phyloP scores from a whole-genome alignment of 1,140 invertebrate genomes.

The Pteromalus puparum region DNA sequence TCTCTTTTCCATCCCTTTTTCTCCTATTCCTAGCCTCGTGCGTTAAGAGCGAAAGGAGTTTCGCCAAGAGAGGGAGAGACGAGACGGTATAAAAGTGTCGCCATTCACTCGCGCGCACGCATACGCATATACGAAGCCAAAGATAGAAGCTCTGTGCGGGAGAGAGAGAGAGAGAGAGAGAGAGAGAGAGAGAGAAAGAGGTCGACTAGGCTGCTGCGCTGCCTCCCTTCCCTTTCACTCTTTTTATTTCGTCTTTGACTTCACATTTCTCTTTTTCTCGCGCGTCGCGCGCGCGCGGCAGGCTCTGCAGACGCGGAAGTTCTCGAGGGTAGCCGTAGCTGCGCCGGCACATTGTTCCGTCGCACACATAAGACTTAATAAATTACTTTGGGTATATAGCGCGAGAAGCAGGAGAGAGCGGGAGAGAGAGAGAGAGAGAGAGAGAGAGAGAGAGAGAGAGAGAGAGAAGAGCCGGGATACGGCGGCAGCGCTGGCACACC shows the following conservation, averaged over 20 bases:
- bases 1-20: neutral
- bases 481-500: neutral
- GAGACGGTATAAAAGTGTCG: slow-evolving; percentile 28
- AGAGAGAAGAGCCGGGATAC: neutral
- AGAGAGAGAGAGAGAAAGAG: slow-evolving; percentile 13
- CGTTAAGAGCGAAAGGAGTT: slow-evolving; percentile 41
- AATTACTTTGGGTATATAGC: slow-evolving; percentile 33
- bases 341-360: slow-evolving; percentile 42
- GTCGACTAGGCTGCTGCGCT: slow-evolving; percentile 8
- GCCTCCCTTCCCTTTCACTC: neutral
- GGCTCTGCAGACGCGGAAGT: slow-evolving; percentile 11
- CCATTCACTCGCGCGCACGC: slow-evolving; percentile 15
- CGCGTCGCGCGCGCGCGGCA: neutral
- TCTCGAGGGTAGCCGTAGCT: slow-evolving; percentile 29
- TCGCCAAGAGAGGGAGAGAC: neutral
- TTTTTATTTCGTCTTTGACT: slow-evolving; percentile 30
- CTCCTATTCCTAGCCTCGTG: slow-evolving; percentile 11
- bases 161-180: slow-evolving; percentile 11
- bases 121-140: slow-evolving; percentile 34
- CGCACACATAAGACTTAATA: slow-evolving; percentile 46
- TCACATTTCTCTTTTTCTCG: slow-evolving; percentile 9
- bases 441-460: slow-evolving; percentile 9
- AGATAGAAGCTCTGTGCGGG: neutral
- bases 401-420: slow-evolving; percentile 23
- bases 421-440: neutral